phyloP scores from a whole-genome alignment of 2,888 invertebrate genomes.

The Cremastinae sp. region DNA sequence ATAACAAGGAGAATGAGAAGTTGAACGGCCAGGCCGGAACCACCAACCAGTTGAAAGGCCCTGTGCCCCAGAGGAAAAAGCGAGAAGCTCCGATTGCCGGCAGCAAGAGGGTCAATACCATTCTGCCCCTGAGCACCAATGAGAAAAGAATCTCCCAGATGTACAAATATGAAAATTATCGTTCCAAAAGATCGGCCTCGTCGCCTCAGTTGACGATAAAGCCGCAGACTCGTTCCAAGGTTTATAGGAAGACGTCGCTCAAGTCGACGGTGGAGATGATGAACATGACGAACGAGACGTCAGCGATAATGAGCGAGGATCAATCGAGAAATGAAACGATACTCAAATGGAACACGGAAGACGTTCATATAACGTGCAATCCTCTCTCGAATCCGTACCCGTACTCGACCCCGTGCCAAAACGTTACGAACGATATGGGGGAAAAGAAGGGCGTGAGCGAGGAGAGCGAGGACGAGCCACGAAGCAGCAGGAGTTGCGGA shows the following conservation, averaged over 20 bases:
- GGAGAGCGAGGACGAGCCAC: slow-evolving; percentile 69
- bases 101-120: neutral
- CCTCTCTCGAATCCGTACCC: slow-evolving; percentile 74
- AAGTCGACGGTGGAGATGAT: slow-evolving; percentile 62
- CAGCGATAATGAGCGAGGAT: too few relatives aligned
- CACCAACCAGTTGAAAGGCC: neutral
- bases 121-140: slow-evolving; percentile 27
- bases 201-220: slow-evolving; percentile 72
- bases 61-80: too few relatives aligned
- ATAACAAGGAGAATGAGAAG: neutral
- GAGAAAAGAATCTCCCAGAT: slow-evolving; percentile 36
- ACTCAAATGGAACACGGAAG: slow-evolving; percentile 68
- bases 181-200: slow-evolving; percentile 71
- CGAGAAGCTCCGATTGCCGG: neutral
- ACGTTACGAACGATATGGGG: slow-evolving; percentile 54
- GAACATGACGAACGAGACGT: slow-evolving; percentile 43
- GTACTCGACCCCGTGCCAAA: slow-evolving; percentile 73
- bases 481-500: slow-evolving; percentile 72
- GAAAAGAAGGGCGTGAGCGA: slow-evolving; percentile 42
- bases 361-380: slow-evolving; percentile 74
- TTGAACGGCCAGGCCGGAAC: neutral
- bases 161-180: slow-evolving; percentile 54
- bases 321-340: slow-evolving; percentile 30
- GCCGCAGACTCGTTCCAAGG: slow-evolving; percentile 71
- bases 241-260: slow-evolving; percentile 75